Percentiles rank a stretch among this genome's conserved stretches.
Evolutionary conservation across 92 coral and sea anemone species (phyloP).

Genomic region (Desmophyllum pertusum): DNA sequence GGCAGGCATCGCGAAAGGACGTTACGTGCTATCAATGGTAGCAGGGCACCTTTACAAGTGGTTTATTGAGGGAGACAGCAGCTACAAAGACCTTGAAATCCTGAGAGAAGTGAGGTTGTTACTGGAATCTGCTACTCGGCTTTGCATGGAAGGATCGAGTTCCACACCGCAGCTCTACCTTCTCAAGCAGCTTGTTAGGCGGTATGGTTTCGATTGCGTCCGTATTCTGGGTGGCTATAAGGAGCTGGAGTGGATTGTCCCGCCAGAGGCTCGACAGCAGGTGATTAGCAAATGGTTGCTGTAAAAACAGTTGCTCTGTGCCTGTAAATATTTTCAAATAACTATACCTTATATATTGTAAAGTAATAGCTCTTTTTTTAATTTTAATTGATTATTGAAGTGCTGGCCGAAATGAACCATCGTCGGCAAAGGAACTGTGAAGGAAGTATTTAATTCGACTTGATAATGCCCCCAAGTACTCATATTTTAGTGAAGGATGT

Average conservation of each 20-base stretch:
- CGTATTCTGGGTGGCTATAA: constrained; percentile 42
- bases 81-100: neutral
- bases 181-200: constrained; percentile 69
- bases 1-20: constrained; percentile 53
- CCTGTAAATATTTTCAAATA: too few relatives aligned
- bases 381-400: too few relatives aligned
- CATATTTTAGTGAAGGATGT: neutral
- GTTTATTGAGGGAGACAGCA: constrained; percentile 22
- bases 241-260: constrained; percentile 70
- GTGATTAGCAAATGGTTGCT: neutral
- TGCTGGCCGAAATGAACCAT: too few relatives aligned
- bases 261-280: constrained; percentile 45
- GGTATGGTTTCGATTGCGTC: constrained; percentile 66
- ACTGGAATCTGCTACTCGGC: constrained; percentile 41
- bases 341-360: too few relatives aligned
- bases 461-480: too few relatives aligned
- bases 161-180: constrained; percentile 56
- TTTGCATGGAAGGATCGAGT: constrained; percentile 39
- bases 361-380: too few relatives aligned
- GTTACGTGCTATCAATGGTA: constrained; percentile 40
- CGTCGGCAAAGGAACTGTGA: too few relatives aligned
- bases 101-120: constrained; percentile 15
- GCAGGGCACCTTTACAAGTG: constrained; percentile 38
- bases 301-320: too few relatives aligned
- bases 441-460: too few relatives aligned